A percentile compares a stretch with the other conserved stretches of the same genome.
These are phyloP conservation scores for Spisula solida DNA, from an alignment of 2,888 invertebrate genomes.

Conservation along the genomic window DNA sequence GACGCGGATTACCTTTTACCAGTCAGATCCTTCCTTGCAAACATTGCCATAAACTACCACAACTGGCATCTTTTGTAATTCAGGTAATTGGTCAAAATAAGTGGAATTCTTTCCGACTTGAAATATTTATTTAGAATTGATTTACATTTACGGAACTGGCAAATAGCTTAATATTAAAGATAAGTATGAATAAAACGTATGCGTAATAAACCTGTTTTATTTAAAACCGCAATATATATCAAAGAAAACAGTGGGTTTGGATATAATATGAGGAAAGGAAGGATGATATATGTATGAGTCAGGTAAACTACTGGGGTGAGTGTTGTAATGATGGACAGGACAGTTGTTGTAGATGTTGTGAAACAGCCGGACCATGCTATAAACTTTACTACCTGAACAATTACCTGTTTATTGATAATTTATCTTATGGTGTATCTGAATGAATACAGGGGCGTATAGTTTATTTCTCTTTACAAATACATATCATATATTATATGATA, in stretches of 20 bases:
- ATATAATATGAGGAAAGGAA: background rate
- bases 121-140: background rate
- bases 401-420: constrained; percentile 5
- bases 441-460: constrained; percentile 2
- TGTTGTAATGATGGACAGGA: constrained; percentile 17
- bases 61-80: background rate
- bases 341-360: constrained; percentile 2
- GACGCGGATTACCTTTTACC: too few relatives aligned
- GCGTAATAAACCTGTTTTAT: background rate
- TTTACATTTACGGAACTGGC: background rate
- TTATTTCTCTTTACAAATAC: background rate
- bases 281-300: constrained; percentile 9
- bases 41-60: too few relatives aligned
- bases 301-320: background rate
- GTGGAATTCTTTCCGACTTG: background rate
- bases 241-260: background rate
- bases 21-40: too few relatives aligned
- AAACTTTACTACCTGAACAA: constrained; percentile 13
- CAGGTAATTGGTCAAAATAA: background rate
- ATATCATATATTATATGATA: too few relatives aligned
- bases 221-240: background rate
- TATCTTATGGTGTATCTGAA: background rate
- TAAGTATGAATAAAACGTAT: background rate
- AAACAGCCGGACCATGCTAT: constrained; percentile 1
- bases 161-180: background rate